Conservation (phyloP, 2,888 invertebrate genomes). For the Laothoe populi region DNA sequence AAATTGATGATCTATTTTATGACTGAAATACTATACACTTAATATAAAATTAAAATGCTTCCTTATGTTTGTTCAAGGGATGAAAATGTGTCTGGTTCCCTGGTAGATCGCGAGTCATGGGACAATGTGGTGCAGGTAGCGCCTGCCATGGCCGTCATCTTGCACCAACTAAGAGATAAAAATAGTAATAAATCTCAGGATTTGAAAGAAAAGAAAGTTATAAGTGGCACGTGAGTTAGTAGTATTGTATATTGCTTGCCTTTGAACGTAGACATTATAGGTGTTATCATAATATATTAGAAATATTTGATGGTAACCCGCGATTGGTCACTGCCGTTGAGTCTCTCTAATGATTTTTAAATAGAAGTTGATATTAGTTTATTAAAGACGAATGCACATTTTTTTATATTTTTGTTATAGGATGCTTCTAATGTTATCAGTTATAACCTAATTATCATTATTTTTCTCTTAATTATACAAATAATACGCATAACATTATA, state of each 20-base stretch:
- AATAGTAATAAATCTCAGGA: neutral
- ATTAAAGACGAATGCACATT: too few relatives aligned
- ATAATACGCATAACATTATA: too few relatives aligned
- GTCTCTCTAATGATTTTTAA: too few relatives aligned
- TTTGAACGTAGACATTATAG: too few relatives aligned
- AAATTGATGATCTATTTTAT: neutral
- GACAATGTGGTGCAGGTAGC: constrained; percentile 74
- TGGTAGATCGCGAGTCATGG: constrained; percentile 73
- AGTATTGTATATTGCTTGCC: neutral
- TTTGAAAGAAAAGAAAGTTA: neutral
- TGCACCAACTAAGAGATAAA: constrained; percentile 47
- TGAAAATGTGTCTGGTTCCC: constrained; percentile 39
- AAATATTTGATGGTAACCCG: too few relatives aligned
- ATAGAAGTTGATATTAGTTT: too few relatives aligned
- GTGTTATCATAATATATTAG: too few relatives aligned
- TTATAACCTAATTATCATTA: too few relatives aligned
- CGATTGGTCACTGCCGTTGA: too few relatives aligned
- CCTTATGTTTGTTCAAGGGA: neutral
- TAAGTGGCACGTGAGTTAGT: neutral
- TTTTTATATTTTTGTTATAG: too few relatives aligned
- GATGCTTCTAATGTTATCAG: too few relatives aligned
- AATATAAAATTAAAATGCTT: neutral
- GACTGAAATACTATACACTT: neutral
- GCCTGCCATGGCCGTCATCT: constrained; percentile 61
- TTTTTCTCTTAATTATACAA: too few relatives aligned